phyloP scores from a whole-genome alignment of 2,113 vertebrate genomes.

The Rallus limicola region DNA sequence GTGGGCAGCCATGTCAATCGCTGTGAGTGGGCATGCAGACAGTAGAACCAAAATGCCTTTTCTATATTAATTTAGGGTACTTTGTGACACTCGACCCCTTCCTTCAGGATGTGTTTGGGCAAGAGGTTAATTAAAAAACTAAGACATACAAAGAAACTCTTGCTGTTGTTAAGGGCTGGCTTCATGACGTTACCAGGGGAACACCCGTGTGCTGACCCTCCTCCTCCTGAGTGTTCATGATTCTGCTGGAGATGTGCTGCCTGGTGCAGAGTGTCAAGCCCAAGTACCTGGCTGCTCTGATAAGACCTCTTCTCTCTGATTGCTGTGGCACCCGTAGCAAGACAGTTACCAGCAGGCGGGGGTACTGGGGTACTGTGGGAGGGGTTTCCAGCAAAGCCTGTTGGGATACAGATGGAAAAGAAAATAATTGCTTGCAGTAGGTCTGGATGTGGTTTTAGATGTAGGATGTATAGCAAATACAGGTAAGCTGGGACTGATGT shows the following conservation, averaged over 20 bases:
- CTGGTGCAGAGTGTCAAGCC: not conserved
- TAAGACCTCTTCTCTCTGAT: not conserved
- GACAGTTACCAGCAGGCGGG: not conserved
- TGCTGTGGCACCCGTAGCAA: not conserved
- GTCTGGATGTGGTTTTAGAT: not conserved
- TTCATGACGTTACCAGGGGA: not conserved
- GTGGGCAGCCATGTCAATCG: accelerated
- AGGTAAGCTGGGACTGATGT: not conserved
- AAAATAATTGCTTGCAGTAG: not conserved
- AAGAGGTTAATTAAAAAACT: not conserved
- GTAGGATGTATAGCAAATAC: not conserved
- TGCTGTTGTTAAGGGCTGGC: not conserved
- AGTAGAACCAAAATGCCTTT: not conserved
- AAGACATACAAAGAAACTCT: not conserved
- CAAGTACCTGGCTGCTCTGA: not conserved
- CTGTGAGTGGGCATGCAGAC: accelerated
- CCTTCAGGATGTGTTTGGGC: not conserved
- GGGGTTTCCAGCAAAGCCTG: not conserved
- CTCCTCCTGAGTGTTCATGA: not conserved
- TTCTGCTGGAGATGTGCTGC: not conserved
- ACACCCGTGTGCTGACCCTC: not conserved
- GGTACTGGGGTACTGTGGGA: not conserved
- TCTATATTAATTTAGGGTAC: not conserved
- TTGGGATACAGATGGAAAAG: not conserved
- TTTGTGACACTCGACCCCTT: not conserved